Percentiles rank a stretch among this genome's conserved stretches.
Evolutionary conservation across 1,140 invertebrate species (phyloP).

Genomic region (Kradibia gibbosae): DNA sequence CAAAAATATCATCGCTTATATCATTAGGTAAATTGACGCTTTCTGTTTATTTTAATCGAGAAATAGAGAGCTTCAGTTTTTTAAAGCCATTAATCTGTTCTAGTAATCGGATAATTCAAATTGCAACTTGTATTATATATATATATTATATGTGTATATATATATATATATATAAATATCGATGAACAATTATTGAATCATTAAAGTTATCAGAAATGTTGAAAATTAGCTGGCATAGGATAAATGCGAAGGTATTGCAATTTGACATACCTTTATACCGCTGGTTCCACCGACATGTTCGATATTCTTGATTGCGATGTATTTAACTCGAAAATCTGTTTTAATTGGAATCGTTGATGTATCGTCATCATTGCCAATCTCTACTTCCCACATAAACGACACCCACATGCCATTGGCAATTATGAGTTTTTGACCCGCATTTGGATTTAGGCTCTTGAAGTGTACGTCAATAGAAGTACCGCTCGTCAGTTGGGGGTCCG

Average conservation of each 20-base stretch:
- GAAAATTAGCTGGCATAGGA: too few species aligned
- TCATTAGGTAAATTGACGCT: too few species aligned
- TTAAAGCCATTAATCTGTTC: too few species aligned
- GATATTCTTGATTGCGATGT: slow-evolving; percentile 73
- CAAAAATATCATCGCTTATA: slow-evolving; percentile 5
- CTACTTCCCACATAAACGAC: slow-evolving; percentile 88
- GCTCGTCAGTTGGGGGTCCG: slow-evolving; percentile 75
- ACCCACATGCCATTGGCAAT: slow-evolving; percentile 80
- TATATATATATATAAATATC: too few species aligned
- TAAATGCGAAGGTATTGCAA: not conserved
- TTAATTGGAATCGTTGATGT: slow-evolving; percentile 76
- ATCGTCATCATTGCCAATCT: slow-evolving; percentile 76
- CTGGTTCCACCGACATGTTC: slow-evolving; percentile 63
- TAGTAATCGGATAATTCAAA: too few species aligned
- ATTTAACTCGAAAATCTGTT: slow-evolving; percentile 80
- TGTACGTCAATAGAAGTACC: slow-evolving; percentile 73
- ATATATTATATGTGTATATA: too few species aligned
- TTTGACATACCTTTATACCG: not conserved
- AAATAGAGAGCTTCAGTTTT: too few species aligned
- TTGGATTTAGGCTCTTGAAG: slow-evolving; percentile 79
- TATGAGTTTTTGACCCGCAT: slow-evolving; percentile 73
- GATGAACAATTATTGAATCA: too few species aligned
- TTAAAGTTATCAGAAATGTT: too few species aligned
- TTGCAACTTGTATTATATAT: too few species aligned
- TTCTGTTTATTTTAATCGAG: too few species aligned